Base-by-base conservation (phyloP, 2,113 vertebrate genomes). In the Cyphomyrus plagiostoma region DNA sequence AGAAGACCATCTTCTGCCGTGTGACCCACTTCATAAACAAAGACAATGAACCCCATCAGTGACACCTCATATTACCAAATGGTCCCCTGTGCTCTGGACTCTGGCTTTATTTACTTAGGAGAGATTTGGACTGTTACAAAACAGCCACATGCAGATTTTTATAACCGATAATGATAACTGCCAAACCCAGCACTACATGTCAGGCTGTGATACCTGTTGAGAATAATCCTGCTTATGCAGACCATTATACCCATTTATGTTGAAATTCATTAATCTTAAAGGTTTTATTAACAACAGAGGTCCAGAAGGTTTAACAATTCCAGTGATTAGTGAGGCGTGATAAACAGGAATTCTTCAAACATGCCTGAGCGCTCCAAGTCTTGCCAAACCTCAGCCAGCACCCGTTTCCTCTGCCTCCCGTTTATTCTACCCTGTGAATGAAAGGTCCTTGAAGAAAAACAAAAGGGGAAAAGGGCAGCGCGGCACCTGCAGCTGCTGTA, bases 91-190 rank as follows among this genome's bases (percentile, higher is more conserved):
- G 8, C 48, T 86, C 23, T 50, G 83, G 83, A 49, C 83, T 50
- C 23, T 50, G 83, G 74, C 83, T 50, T 86, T 86, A 49, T 86
- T 86, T 86, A 23, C n/a, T 50, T 48, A 84, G 45, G 48, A 86
- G 83, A 50, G 42, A 50, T 86, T 26, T 30, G 45, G 9, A 0
- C 48, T 86, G 83, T 50, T 86, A 48, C 83, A 49, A 26, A 86
- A 86, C 4, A 50, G 83, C 45, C 83, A 86, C 83, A 49, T 49
- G 10, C 83, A 77, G 35, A 49, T 86, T 48, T 86, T 48, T 42
- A 80, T 80, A 50, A 15, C 83, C 2, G n/a, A 86, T 48, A 84
- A 84, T 49, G 42, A 46, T 49, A 26, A 86, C 23, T 26, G 46
- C 23, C 45, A 26, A 48, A 49, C 21, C n/a, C 21, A 49, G 45